Evolutionary conservation across 2,888 invertebrate genomes (phyloP).

Genomic region (Hirtodrosophila trivittata): DNA sequence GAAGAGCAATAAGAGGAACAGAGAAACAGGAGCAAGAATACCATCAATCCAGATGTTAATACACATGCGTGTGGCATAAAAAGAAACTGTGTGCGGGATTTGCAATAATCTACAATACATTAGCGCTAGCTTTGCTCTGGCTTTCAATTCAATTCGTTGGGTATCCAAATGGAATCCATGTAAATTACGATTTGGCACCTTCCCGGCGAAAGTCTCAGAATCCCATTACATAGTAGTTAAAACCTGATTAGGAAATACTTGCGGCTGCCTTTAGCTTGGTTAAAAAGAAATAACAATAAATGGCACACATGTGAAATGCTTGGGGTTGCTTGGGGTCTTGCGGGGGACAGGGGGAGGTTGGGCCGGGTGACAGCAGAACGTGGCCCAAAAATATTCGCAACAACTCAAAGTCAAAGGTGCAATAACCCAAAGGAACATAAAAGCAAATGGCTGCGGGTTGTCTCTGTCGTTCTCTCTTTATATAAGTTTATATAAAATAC

Average conservation of each 20-base stretch:
- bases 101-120: conserved; percentile 84
- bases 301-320: conserved; percentile 70
- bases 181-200: conserved; percentile 84
- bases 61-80: conserved; percentile 65
- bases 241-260: conserved; percentile 79
- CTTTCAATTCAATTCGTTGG: conserved; percentile 84
- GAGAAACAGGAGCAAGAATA: conserved; percentile 16
- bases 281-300: conserved; percentile 75
- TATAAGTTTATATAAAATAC: neutral
- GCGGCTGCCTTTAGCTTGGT: conserved; percentile 59
- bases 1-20: neutral
- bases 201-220: conserved; percentile 55
- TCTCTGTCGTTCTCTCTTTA: conserved; percentile 14
- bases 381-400: conserved; percentile 44
- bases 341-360: neutral
- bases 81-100: conserved; percentile 74
- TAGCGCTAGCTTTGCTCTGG: conserved; percentile 84
- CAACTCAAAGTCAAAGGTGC: conserved; percentile 77
- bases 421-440: conserved; percentile 75
- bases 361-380: conserved; percentile 47
- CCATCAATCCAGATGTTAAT: conserved; percentile 52
- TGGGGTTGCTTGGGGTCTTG: conserved; percentile 27
- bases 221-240: conserved; percentile 76
- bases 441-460: conserved; percentile 74
- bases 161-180: conserved; percentile 84